Evolutionary conservation across 2,113 vertebrate species (phyloP).

Genomic region (Eudyptes chrysolophus): DNA sequence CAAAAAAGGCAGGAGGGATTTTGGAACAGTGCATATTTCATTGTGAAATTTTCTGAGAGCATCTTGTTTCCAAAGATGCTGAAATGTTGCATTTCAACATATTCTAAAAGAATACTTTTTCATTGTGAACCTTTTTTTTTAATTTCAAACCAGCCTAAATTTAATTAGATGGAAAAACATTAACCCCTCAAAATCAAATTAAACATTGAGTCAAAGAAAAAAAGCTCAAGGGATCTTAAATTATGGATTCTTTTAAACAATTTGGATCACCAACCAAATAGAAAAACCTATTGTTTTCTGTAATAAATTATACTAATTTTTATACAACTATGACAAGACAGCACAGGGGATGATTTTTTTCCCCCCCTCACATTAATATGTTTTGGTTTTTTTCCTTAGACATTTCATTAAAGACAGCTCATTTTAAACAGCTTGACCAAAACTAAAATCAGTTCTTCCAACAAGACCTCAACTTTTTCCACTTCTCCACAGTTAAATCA

Average conservation of each 20-base stretch:
- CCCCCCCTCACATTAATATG: not conserved
- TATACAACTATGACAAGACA: not conserved
- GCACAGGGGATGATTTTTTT: not conserved
- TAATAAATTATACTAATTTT: not conserved
- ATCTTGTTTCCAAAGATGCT: conserved; percentile 37
- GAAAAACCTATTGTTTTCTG: not conserved
- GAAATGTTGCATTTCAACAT: conserved; percentile 57
- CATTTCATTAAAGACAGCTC: not conserved
- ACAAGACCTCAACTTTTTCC: not conserved
- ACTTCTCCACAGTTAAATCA: not conserved
- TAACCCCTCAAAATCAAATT: not conserved
- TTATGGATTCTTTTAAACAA: not conserved
- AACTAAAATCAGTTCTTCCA: not conserved
- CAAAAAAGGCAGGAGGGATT: conserved; percentile 14
- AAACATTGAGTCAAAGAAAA: not conserved
- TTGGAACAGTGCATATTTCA: conserved; percentile 27
- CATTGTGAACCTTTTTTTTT: conserved; percentile 23
- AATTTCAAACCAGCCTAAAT: not conserved
- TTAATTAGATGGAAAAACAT: conserved; percentile 12
- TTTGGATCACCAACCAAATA: not conserved
- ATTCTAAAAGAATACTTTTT: not conserved
- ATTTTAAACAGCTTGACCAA: not conserved
- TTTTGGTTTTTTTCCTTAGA: not conserved
- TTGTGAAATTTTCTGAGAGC: conserved; percentile 54
- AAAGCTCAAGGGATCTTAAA: not conserved